Percentiles rank a stretch among this genome's conserved stretches.
Evolutionary conservation across 2,797 vertebrate species (phyloP).

Genomic region (Xenentodon cancila): DNA sequence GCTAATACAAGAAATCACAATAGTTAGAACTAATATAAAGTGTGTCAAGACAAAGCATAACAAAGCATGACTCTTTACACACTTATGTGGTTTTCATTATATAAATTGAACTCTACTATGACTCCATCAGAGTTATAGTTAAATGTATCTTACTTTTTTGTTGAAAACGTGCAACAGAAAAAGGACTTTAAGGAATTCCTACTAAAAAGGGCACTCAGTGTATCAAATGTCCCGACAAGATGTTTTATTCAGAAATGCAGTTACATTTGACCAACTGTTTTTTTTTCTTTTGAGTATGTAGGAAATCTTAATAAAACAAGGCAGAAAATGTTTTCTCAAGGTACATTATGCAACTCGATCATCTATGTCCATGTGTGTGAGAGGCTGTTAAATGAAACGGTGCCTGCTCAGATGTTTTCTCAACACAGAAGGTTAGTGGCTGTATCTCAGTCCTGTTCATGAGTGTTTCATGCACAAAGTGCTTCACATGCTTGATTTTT

Average conservation of each 20-base stretch:
- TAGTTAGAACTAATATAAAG: constrained; percentile 14
- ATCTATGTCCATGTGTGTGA: background rate
- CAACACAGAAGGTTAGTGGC: background rate
- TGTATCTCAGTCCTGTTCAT: constrained; percentile 24
- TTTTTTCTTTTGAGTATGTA: background rate
- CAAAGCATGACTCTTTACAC: no score
- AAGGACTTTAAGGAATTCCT: constrained; percentile 15
- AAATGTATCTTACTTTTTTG: constrained; percentile 15
- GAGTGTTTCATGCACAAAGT: constrained; percentile 37
- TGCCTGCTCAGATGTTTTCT: background rate
- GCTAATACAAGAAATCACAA: constrained; percentile 4
- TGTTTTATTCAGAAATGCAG: constrained; percentile 6
- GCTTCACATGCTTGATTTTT: constrained; percentile 38
- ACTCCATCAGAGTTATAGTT: background rate
- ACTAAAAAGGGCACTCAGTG: constrained; percentile 15
- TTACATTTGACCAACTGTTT: no score
- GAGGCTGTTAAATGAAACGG: constrained; percentile 6
- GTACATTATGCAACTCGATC: constrained; percentile 27
- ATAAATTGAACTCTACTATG: no score
- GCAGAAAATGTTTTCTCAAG: constrained; percentile 4
- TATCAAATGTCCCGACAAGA: constrained; percentile 6
- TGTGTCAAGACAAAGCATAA: background rate
- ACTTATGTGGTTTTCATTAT: no score
- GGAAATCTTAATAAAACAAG: background rate
- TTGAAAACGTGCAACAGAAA: constrained; percentile 10